A percentile compares a stretch with the other conserved stretches of the same genome.
Conservation (phyloP, 2,113 vertebrate species). For the Aspiorhynchus laticeps region DNA sequence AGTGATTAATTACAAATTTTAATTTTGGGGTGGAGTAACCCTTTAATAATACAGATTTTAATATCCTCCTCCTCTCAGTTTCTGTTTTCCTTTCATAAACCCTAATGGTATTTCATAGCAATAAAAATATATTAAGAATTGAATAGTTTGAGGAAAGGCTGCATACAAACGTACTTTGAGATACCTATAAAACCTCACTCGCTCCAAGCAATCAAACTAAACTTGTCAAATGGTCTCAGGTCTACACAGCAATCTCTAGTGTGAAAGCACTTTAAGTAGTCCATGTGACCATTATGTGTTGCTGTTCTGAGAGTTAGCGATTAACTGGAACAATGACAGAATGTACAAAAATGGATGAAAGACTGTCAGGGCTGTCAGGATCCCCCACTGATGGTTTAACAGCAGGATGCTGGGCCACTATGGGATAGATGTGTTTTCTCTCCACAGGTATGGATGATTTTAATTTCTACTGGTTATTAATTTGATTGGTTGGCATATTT, state of each 20-base stretch:
- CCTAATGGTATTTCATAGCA: not conserved
- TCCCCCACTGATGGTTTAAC: conserved; percentile 41
- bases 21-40: no score
- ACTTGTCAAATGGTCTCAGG: no score
- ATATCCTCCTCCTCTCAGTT: not conserved
- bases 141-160: no score
- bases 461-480: conserved; percentile 17
- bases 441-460: conserved; percentile 5
- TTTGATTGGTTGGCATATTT: conserved; percentile 31
- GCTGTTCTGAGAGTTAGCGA: conserved; percentile 22
- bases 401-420: conserved; percentile 32
- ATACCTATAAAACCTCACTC: no score
- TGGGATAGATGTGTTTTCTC: conserved; percentile 41
- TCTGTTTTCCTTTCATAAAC: not conserved
- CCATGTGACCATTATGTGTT: conserved; percentile 3
- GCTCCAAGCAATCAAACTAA: no score
- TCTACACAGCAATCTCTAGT: no score
- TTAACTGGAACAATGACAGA: conserved; percentile 37
- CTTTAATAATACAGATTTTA: no score
- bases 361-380: conserved; percentile 30
- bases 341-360: conserved; percentile 41
- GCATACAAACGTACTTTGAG: no score
- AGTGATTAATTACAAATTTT: no score
- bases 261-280: not conserved
- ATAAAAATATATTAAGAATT: no score